Conservation (phyloP, 2,888 invertebrate genomes). For the Prenolepis imparis region DNA sequence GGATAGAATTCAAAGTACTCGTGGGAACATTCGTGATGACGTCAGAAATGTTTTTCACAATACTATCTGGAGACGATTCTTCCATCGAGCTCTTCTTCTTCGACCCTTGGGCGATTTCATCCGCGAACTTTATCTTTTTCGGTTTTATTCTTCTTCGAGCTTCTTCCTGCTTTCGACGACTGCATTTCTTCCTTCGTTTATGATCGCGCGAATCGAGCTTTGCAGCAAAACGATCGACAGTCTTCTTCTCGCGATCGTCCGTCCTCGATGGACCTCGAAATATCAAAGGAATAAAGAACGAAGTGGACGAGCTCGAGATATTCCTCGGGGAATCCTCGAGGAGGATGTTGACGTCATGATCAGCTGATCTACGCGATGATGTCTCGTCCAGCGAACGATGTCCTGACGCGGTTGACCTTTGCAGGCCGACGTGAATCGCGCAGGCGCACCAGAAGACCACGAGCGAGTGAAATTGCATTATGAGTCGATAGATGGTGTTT, state of each 20-base stretch:
- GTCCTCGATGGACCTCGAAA: not conserved
- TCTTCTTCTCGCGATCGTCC: not conserved
- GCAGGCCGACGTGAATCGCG: not conserved
- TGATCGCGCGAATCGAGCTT: not conserved
- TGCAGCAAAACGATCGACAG: not conserved
- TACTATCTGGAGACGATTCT: not conserved
- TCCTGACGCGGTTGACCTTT: not conserved
- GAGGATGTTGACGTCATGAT: not conserved
- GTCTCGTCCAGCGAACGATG: not conserved
- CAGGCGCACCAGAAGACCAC: not conserved
- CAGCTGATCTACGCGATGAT: not conserved
- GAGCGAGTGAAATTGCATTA: not conserved
- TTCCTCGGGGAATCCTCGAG: not conserved
- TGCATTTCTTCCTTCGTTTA: conserved; percentile 7
- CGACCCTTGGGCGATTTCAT: not conserved
- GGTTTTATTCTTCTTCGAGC: not conserved
- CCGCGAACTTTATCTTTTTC: not conserved
- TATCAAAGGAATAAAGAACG: not conserved
- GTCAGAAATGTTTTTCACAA: not conserved
- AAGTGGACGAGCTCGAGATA: not conserved
- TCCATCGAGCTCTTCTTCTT: not conserved
- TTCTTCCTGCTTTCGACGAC: not conserved
- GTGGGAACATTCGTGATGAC: not conserved
- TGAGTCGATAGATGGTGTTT: not conserved
- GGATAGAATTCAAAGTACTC: not conserved